Base-by-base conservation (phyloP, 2,797 vertebrate genomes). In the Trematomus bernacchii region DNA sequence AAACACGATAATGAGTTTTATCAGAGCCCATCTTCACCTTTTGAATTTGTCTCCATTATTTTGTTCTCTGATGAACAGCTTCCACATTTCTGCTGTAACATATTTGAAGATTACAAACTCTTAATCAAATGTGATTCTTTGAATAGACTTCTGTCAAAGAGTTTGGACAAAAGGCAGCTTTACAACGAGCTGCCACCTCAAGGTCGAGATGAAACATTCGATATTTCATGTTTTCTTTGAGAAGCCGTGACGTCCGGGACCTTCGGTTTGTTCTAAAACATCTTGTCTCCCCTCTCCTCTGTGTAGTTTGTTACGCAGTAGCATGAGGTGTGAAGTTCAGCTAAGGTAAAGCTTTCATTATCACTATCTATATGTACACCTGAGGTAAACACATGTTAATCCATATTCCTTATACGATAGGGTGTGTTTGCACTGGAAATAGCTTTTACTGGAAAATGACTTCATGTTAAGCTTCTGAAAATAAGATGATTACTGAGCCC, bases 181-280 rank as follows among this genome's bases (percentile, higher is more conserved):
- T 18, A 42, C 5, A 1, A 52, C 3, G 33, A 73, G 42, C 33
- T 59, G 54, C 53, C 33, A 44, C 12, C n/a, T 51, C 40, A 43
- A 66, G 69, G 77, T 79, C 27, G 52, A 64, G 52, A 55, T 59
- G 14, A 40, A 66, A 43, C 66, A 59, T 33, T 43, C 27, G 16
- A 63, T 19, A 76, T 27, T 1, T 54, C 0, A 8, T 48, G 40
- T 74, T 57, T 83, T 76, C 23, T 65, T 63, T 21, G 53, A 27
- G 18, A 23, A 80, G 37, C 33, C 16, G 48, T 73, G 46, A 18
- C 59, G 21, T 70, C 23, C 55, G 47, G 30, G 44, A 77, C 27
- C 33, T 57, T 33, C 19, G 3, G 2, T 42, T 73, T 54, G 40
- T 4, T 15, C 54, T n/a, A 30, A 60, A 78, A 53, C 15, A 40